Conservation (phyloP, 2,113 vertebrate species). For the Ramphastos sulfuratus region DNA sequence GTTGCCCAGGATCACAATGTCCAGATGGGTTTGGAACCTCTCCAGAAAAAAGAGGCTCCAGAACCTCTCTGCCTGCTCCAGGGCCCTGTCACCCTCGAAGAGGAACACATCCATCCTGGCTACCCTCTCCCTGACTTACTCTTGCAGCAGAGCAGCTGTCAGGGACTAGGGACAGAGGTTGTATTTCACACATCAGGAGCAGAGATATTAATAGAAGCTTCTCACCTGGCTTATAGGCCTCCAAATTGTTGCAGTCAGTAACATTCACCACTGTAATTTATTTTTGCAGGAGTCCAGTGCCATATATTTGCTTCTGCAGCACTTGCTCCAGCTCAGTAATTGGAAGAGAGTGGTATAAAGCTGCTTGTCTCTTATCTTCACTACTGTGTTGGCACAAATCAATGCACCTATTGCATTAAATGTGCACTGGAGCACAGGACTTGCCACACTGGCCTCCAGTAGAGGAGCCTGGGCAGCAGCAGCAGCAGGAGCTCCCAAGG, state of each 20-base stretch:
- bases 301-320: neutral
- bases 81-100: neutral
- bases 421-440: neutral
- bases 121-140: neutral
- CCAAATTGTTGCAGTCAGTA: constrained; percentile 27
- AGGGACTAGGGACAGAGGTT: neutral
- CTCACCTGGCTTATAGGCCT: neutral
- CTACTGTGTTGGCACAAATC: constrained; percentile 2
- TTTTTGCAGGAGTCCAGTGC: constrained; percentile 14
- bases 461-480: neutral
- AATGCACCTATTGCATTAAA: neutral
- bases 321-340: neutral
- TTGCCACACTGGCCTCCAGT: neutral
- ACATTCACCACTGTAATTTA: neutral
- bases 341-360: neutral
- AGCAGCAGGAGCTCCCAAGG: neutral
- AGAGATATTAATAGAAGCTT: neutral
- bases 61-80: neutral
- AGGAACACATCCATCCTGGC: neutral
- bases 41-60: neutral
- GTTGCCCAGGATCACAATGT: too few relatives aligned
- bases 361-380: neutral
- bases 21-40: neutral
- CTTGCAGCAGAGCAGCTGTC: neutral
- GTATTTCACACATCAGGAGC: neutral